A percentile compares a stretch with the other conserved stretches of the same genome.
Conservation (phyloP, 2,113 vertebrate species). For the Falcunculus frontatus region DNA sequence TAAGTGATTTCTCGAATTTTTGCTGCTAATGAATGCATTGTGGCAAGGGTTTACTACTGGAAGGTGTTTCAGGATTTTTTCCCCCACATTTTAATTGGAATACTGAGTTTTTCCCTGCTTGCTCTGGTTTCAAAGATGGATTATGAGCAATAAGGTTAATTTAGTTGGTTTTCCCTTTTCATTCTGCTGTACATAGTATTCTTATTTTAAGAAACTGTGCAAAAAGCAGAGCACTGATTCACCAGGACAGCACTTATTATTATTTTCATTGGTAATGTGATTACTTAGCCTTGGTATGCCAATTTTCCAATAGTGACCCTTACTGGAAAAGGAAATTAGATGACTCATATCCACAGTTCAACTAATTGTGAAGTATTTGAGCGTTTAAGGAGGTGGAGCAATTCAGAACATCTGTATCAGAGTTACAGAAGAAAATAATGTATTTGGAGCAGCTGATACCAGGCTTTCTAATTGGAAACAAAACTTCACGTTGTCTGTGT, state of each 20-base stretch:
- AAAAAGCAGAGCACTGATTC: not conserved
- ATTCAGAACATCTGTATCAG: not conserved
- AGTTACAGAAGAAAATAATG: not conserved
- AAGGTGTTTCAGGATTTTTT: not conserved
- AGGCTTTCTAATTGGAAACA: not conserved
- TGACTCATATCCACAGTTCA: constrained; percentile 9
- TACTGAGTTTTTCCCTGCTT: not conserved
- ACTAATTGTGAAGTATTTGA: not conserved
- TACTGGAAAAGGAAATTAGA: constrained; percentile 34
- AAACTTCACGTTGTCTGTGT: not conserved
- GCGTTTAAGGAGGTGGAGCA: not conserved
- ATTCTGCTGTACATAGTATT: not conserved
- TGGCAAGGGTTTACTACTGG: not conserved
- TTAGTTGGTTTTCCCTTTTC: not conserved
- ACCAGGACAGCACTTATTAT: not conserved
- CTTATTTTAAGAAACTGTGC: not conserved
- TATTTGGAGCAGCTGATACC: not conserved
- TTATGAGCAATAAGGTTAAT: not conserved
- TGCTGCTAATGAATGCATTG: not conserved
- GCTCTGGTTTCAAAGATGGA: not conserved
- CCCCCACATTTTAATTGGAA: accelerated
- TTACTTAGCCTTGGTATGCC: constrained; percentile 3
- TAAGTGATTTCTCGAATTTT: not conserved
- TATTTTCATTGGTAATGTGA: not conserved
- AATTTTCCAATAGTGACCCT: not conserved